phyloP scores from a whole-genome alignment of 2,797 vertebrate species.

The Myripristis murdjan region DNA sequence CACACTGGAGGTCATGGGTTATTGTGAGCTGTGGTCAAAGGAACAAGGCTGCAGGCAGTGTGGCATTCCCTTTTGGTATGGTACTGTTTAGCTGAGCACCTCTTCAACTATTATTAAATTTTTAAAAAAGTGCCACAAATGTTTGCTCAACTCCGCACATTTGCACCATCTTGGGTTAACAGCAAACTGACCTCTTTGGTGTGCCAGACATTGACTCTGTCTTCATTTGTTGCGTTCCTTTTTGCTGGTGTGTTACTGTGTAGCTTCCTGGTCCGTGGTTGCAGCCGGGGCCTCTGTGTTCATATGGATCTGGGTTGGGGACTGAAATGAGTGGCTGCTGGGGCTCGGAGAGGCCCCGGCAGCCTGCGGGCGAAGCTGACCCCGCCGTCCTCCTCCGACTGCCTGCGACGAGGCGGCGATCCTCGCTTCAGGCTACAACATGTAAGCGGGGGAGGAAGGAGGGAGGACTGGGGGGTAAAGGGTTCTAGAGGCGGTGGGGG shows the following conservation, averaged over 20 bases:
- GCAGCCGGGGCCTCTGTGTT: constrained; percentile 44
- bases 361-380: constrained; percentile 81
- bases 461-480: constrained; percentile 13
- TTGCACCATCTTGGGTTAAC: constrained; percentile 47
- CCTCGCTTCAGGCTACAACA: constrained; percentile 78
- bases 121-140: constrained; percentile 29
- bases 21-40: no score
- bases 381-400: constrained; percentile 67
- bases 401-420: constrained; percentile 66
- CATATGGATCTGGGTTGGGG: constrained; percentile 55
- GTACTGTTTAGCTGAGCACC: constrained; percentile 15
- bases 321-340: constrained; percentile 60
- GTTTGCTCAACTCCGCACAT: background rate
- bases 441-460: constrained; percentile 31
- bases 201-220: constrained; percentile 37
- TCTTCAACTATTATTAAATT: constrained; percentile 43
- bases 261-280: constrained; percentile 78
- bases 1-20: no score
- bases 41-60: constrained; percentile 2
- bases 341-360: constrained; percentile 55
- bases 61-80: constrained; percentile 11
- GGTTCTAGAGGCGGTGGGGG: constrained; percentile 4
- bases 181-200: constrained; percentile 46
- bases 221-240: constrained; percentile 51
- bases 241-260: constrained; percentile 56